Evolutionary conservation across 2,113 vertebrate species (phyloP).

Genomic region (Sciurus niger): DNA sequence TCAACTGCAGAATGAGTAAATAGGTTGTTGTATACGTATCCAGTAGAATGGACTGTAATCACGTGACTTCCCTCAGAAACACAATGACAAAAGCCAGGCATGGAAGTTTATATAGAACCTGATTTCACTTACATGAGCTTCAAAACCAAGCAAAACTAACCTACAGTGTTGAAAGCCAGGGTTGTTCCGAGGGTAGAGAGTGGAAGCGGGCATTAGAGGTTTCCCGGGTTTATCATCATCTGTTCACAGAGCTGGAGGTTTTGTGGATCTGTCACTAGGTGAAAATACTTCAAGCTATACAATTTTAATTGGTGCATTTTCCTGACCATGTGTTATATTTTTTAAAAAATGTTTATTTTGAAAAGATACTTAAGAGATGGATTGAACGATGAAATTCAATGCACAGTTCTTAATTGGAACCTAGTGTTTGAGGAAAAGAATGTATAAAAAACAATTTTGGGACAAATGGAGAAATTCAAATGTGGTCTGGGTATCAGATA

Average conservation of each 20-base stretch:
- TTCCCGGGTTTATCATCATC: not conserved
- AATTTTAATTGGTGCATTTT: not conserved
- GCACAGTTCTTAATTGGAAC: constrained; percentile 2
- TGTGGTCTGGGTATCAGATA: not conserved
- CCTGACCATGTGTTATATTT: not conserved
- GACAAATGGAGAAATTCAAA: not conserved
- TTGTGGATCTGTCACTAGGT: not conserved
- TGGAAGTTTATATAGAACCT: not conserved
- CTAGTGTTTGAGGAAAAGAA: not conserved
- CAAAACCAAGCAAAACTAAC: not conserved
- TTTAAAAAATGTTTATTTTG: constrained; percentile 36
- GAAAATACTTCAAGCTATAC: not conserved
- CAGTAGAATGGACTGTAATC: not conserved
- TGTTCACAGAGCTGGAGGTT: not conserved
- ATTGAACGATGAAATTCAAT: not conserved
- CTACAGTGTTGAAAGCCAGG: not conserved
- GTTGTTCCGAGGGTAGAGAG: not conserved
- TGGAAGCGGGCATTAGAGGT: not conserved
- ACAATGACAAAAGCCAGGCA: not conserved
- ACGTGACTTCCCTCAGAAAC: not conserved
- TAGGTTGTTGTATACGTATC: too few relatives aligned
- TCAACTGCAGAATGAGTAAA: not conserved
- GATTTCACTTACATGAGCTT: not conserved
- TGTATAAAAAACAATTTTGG: not conserved
- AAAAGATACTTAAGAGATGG: constrained; percentile 16